These are phyloP conservation scores for Pelodytes ibericus DNA, from an alignment of 2,797 vertebrate species.

Conservation along the genomic window DNA sequence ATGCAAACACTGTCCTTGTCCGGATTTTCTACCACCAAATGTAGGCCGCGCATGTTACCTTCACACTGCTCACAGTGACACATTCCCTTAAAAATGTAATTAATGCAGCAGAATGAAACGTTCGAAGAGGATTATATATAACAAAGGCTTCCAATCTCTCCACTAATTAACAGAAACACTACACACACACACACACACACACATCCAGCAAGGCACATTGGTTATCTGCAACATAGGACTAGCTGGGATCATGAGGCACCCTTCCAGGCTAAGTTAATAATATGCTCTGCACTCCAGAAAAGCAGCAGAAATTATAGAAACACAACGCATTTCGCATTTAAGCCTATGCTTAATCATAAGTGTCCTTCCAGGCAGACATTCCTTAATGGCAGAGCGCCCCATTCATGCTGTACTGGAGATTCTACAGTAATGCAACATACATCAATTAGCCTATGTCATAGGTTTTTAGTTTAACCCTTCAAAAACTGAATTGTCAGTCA, in stretches of 20 bases:
- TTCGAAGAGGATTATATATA: neutral
- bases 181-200: too few relatives aligned
- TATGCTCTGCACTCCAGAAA: too few relatives aligned
- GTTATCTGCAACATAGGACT: neutral
- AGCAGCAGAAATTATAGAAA: too few relatives aligned
- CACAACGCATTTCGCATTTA: too few relatives aligned
- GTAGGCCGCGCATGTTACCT: neutral
- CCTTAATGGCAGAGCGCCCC: neutral
- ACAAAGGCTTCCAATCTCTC: neutral
- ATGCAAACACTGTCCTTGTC: neutral
- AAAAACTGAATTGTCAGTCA: too few relatives aligned
- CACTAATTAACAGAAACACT: neutral
- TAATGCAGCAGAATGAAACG: neutral
- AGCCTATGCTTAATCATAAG: too few relatives aligned
- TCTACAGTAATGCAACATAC: too few relatives aligned
- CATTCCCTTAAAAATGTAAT: neutral
- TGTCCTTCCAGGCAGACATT: neutral
- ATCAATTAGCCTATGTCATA: too few relatives aligned
- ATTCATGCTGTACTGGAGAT: neutral
- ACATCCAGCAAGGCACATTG: neutral
- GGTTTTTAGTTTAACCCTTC: too few relatives aligned
- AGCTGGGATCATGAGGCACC: slow-evolving; percentile 5
- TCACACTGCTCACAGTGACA: neutral
- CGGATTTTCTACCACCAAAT: neutral
- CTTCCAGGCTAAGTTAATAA: too few relatives aligned